phyloP scores from a whole-genome alignment of 2,888 invertebrate genomes.

The Sycophila texana region DNA sequence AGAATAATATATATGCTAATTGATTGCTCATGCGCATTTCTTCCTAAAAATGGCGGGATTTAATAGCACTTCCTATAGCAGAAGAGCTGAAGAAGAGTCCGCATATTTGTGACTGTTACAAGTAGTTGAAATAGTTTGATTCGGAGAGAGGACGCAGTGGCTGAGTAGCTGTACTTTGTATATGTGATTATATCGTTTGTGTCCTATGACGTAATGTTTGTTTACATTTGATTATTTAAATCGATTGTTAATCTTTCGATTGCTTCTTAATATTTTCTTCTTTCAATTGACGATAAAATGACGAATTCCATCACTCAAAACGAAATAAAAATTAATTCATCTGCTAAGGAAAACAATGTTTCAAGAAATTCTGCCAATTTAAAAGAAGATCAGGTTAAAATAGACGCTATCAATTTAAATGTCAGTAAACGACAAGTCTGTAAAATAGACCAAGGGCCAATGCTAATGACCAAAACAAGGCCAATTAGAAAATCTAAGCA shows the following conservation, averaged over 20 bases:
- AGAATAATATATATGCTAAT: no score
- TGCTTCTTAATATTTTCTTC: slow-evolving; percentile 8
- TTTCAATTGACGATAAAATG: not conserved
- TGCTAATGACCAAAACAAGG: not conserved
- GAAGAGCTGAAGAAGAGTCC: no score
- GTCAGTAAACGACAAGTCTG: no score
- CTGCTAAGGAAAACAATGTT: not conserved
- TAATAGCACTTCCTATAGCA: no score
- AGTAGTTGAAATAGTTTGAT: no score
- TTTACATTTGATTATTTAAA: not conserved
- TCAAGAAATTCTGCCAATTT: not conserved
- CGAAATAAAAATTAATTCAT: not conserved
- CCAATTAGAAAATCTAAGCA: not conserved
- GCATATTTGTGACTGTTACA: no score
- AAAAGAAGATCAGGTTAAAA: not conserved
- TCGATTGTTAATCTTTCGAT: no score
- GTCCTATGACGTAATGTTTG: slow-evolving; percentile 19
- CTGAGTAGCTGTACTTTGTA: no score
- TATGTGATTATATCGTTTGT: no score
- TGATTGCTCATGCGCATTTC: slow-evolving; percentile 38
- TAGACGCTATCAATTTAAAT: not conserved
- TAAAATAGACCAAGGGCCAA: not conserved
- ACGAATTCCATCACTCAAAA: slow-evolving; percentile 12
- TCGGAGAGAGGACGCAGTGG: no score
- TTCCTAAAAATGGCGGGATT: slow-evolving; percentile 21